Evolutionary conservation across 1,140 invertebrate genomes (phyloP), one percentile per base, ranked within the genome.

Genomic region (Lepidurus apus): DNA sequence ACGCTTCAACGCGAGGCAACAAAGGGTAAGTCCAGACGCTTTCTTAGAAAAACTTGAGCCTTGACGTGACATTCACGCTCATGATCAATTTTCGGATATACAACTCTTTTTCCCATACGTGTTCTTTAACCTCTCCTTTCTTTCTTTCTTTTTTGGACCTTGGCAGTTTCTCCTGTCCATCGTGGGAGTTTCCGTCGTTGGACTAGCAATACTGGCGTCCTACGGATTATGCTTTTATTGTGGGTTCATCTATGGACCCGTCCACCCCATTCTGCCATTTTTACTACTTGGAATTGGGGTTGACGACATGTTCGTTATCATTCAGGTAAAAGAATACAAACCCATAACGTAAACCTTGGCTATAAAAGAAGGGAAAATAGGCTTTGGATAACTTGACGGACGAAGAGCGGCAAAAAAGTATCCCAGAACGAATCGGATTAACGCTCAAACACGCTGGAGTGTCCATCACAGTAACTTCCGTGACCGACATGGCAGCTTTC

Each of bases 401-500:
- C 7, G 81, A 75, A 24, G 84, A 87, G 42, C 84, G 84, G 75
- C 73, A 83, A 1, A 79, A 81, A 6, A 80, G 81, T 10, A 82
- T 86, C 42, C 81, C 84, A 0, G 81, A 85, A 75, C 82, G 85
- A 17, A 85, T 88, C 73, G 87, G 84, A 78, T 83, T 83, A 76
- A 82, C 86, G n/a, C 80, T 88, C 11, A 85, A 87, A 77, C 86
- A 88, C 78, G 88, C 90, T 47, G 90, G 91, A 45, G 88, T 90
- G 11, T 90, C 90, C 10, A 89, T 92, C 77, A 91, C 90, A 0
- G 88, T 91, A 7, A 91, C 91, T 1, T 91, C 90, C 5, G 82
- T 91, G n/a, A 91, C 90, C 1, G 90, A 92, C 82, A 85, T 90
- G 78, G 86, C 89, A 9, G 90, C 90, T 5, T 91, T 91, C 82